Evolutionary conservation across 2,113 vertebrate genomes (phyloP).

Genomic region (Oenanthe oenanthe): DNA sequence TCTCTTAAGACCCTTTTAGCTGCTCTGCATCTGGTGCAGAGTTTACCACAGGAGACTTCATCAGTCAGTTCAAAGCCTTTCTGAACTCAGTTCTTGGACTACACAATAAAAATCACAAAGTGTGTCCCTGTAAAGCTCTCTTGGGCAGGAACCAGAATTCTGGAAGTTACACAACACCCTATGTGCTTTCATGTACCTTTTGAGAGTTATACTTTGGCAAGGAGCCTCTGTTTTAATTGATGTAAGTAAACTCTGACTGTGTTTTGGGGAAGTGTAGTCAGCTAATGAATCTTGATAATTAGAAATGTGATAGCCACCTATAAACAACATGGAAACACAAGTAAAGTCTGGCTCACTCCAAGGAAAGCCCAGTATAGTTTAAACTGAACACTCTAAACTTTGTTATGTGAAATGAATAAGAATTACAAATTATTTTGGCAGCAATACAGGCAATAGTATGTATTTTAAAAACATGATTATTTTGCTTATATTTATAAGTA

Average conservation of each 20-base stretch:
- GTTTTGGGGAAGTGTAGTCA: not conserved
- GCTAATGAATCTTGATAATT: not conserved
- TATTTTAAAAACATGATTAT: not conserved
- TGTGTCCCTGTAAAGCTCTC: not conserved
- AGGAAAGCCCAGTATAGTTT: not conserved
- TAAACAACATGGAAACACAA: not conserved
- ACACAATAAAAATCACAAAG: not conserved
- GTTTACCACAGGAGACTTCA: not conserved
- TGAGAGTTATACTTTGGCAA: not conserved
- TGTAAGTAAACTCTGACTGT: not conserved
- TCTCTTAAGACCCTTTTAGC: not conserved
- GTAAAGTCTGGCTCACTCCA: not conserved
- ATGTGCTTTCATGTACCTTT: not conserved
- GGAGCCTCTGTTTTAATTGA: not conserved
- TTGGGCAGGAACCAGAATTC: not conserved
- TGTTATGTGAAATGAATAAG: not conserved
- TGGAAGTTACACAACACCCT: not conserved
- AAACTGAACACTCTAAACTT: not conserved
- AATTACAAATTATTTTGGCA: not conserved
- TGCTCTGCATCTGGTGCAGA: not conserved
- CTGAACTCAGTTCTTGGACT: not conserved
- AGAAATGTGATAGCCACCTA: not conserved
- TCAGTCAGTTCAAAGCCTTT: not conserved
- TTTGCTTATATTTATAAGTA: not conserved
- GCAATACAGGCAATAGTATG: not conserved